Base-by-base conservation (phyloP, 1,140 invertebrate species). In the Lordiphosa mommai region DNA sequence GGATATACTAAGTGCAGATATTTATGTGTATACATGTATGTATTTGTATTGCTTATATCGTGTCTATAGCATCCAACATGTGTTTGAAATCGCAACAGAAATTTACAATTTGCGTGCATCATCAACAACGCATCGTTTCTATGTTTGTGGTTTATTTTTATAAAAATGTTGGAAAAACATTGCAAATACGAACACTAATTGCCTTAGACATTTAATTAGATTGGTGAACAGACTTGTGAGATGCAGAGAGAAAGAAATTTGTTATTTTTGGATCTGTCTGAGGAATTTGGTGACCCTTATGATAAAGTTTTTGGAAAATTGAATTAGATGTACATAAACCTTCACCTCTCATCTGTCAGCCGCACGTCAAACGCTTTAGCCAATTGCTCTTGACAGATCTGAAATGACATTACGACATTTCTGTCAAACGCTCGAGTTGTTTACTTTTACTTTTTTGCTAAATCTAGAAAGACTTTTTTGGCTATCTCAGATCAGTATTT, bases 71-170 rank as follows among this genome's bases (percentile, higher is more conserved):
- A 74, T 82, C 66, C 77, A 82, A 82, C 77, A 82, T 82, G 76
- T 82, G 76, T 82, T 82, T 82, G 76, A 60, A 67, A 82, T 79
- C 61, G 53, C 57, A 58, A 58, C 58, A 51, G 56, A 58, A 38
- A 58, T 40, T 29, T 9, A 44, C 50, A 48, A 13, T 59, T 58
- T 46, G 48, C 53, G 41, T 72, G 63, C 52, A 77, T 77, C 50
- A 47, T n/a, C 32, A 34, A 41, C 36, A 14, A 38, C 33, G 9
- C 47, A 38, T 33, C 10, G 36, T 5, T 5, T 52, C 23, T 20
- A 6, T 34, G 12, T 12, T 30, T 10, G 60, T 56, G 65, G 56
- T 37, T 40, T 74, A 80, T 80, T 74, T 82, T 17, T 56, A 34
- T 44, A 38, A 13, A 50, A 33, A 6, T 47, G 44, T 76, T 80